Evolutionary conservation across 2,113 vertebrate species (phyloP).

Genomic region (Arizona elegans): DNA sequence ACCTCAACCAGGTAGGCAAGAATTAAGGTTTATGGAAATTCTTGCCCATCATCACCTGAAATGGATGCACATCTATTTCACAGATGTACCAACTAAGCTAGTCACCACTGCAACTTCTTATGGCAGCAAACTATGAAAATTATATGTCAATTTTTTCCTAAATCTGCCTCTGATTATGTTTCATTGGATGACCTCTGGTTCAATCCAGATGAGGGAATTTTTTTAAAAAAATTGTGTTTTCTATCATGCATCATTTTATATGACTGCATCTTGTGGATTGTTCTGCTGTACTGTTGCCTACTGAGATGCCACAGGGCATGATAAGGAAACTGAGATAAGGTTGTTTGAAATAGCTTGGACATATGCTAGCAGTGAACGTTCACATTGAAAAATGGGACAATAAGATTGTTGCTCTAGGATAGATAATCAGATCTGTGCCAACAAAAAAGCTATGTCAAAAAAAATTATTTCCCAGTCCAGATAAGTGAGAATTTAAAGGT

Average conservation of each 20-base stretch:
- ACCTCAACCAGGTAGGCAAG: background rate
- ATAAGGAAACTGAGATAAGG: background rate
- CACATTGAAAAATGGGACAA: background rate
- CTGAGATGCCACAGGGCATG: constrained; percentile 10
- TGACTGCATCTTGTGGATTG: background rate
- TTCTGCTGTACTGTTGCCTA: constrained; percentile 8
- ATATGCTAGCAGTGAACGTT: background rate
- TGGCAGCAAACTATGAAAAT: background rate
- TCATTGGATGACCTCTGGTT: background rate
- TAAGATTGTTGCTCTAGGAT: background rate
- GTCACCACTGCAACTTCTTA: background rate
- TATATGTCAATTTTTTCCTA: background rate
- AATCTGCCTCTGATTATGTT: background rate
- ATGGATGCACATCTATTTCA: background rate
- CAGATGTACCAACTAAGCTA: background rate
- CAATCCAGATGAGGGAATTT: background rate
- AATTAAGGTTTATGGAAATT: background rate
- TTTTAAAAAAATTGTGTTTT: background rate
- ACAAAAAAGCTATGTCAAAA: background rate
- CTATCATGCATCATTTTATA: background rate
- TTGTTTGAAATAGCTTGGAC: background rate
- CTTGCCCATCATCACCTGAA: background rate
- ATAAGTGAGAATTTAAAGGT: background rate
- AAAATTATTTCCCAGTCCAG: background rate
- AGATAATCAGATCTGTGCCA: background rate